phyloP scores from a whole-genome alignment of 2,797 vertebrate genomes.

The Epinephelus malabaricus region DNA sequence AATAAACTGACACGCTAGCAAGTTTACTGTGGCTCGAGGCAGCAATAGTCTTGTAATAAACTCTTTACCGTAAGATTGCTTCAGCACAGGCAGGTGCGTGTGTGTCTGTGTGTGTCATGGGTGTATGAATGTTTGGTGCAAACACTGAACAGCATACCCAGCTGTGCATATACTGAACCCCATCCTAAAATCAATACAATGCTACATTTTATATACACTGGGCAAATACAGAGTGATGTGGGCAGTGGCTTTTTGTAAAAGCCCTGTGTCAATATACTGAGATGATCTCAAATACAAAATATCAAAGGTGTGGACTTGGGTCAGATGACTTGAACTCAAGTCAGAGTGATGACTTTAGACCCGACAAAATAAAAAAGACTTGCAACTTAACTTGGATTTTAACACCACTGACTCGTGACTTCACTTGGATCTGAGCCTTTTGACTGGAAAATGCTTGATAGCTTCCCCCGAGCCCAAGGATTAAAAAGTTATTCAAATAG shows the following conservation, averaged over 20 bases:
- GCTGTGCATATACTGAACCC: slow-evolving; percentile 43
- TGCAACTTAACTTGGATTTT: too few relatives aligned
- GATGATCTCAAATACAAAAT: slow-evolving; percentile 1
- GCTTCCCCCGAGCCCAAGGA: too few relatives aligned
- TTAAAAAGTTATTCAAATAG: too few relatives aligned
- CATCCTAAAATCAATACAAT: slow-evolving; percentile 34
- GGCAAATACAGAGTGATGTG: slow-evolving; percentile 21
- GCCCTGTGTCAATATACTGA: neutral
- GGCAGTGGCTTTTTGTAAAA: neutral
- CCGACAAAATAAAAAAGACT: too few relatives aligned
- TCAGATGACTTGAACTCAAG: too few relatives aligned
- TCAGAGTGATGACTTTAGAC: too few relatives aligned
- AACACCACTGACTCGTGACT: too few relatives aligned
- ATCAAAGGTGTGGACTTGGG: too few relatives aligned
- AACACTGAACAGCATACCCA: slow-evolving; percentile 47
- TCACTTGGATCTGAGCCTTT: too few relatives aligned
- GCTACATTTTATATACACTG: slow-evolving; percentile 20
- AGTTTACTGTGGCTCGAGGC: slow-evolving; percentile 46
- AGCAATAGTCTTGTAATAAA: slow-evolving; percentile 30
- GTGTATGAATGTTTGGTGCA: slow-evolving; percentile 39
- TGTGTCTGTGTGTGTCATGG: slow-evolving; percentile 1
- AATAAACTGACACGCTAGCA: slow-evolving; percentile 22
- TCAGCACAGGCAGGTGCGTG: slow-evolving; percentile 56
- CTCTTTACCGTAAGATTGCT: slow-evolving; percentile 28
- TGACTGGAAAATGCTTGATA: too few relatives aligned